Base-by-base conservation (phyloP, 2,888 invertebrate species). In the Melieria crassipennis region DNA sequence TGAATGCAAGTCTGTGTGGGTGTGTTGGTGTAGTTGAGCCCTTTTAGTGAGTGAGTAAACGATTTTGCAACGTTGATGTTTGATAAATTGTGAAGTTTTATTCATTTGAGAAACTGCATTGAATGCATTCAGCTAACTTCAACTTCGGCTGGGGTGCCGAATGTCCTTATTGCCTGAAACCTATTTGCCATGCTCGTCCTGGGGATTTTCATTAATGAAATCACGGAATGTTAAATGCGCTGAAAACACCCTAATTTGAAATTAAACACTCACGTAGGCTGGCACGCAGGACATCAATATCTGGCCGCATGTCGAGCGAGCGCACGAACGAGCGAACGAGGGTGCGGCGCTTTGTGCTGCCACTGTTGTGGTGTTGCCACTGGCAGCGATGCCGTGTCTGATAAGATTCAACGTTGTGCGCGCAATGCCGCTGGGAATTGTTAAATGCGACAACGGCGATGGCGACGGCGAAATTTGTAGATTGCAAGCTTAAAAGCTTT, bases 151-250 rank as follows among this genome's bases (percentile, higher is more conserved):
- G 30, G 30, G 30, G 30, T 30, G 30, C 30, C 30, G 30, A 30
- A 30, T 30, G 30, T 30, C 30, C 30, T 30, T 30, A 30, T 30
- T 30, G 30, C 30, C 30, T 30, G 30, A 30, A 30, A 30, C 30
- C 30, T 30, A 30, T 30, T 30, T 30, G 30, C 30, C 30, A 30
- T 30, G 30, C 30, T 30, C 30, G 30, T 30, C 30, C 30, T 30
- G 30, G 30, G 30, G 30, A 30, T 30, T 30, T 30, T 50, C 57
- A 58, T 61, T 67, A 67, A 67, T 67, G 60, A 67, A 67, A 67
- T 67, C 67, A 67, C 60, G 52, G 67, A 58, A 60, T 67, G 67
- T 67, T 67, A 67, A 52, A 58, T 50, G 45, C 61, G 16, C 45
- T 60, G 60, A 42, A 46, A 61, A 67, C 45, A 52, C 16, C 60